Evolutionary conservation across 1,140 invertebrate genomes (phyloP), one percentile per base, ranked within the genome.

Genomic region (Pantala flavescens): DNA sequence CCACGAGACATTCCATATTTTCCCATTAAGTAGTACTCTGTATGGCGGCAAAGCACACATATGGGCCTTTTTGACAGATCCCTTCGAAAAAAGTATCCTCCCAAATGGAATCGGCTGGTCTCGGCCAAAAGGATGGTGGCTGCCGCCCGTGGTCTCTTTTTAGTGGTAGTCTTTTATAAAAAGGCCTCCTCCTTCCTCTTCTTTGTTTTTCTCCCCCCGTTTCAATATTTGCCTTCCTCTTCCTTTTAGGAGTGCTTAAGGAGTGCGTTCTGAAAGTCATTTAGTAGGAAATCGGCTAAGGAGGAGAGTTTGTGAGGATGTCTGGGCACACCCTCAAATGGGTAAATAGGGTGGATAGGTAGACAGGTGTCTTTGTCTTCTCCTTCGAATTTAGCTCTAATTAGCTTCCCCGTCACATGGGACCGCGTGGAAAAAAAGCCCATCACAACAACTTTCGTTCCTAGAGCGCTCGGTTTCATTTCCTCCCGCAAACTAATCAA

Each of bases 251-350:
- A 63, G 49, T 63, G 49, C 16, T 63, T 63, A 63, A 36, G 28
- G 49, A 63, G 49, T 63, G 49, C 49, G 49, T 21, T 63, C 49
- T 63, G 49, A 63, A 63, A 63, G 49, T 63, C 49, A 63, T 63
- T 63, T 63, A 21, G 49, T 16, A 63, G 49, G 49, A 63, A 21
- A 63, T 63, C 49, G 49, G 49, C 14, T 19, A 21, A 21, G 49
- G n/a, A 19, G 49, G 16, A 12, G 49, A 19, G 49, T 16, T 63
- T 63, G 49, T 21, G 49, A 63, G 49, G 49, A 19, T 16, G 49
- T 36, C 28, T 36, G 28, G 28, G 28, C 49, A 21, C 49, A 16
- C 49, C 49, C 14, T 21, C n/a, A 63, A 63, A 63, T 63, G 49
- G 49, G 49, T 12, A 63, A 63, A 63, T 21, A 63, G 49, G 49